Base-by-base conservation (phyloP, 37 sponge, comb jelly and placozoan species). In the Tethya wilhelma region DNA sequence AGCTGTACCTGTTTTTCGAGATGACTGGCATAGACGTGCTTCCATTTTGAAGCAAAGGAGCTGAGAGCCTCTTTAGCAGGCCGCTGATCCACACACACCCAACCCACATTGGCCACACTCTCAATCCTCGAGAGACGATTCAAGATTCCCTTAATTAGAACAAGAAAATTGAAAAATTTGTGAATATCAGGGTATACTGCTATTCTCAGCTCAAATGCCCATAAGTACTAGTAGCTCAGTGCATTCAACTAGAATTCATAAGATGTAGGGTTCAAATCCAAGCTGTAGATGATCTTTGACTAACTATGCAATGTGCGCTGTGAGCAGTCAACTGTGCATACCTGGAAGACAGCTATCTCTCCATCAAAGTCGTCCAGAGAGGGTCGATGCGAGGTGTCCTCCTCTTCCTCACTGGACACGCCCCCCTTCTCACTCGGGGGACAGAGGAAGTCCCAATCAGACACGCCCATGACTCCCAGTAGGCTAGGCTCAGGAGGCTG, bases 291-390 rank as follows among this genome's bases (percentile, higher is more conserved):
- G n/a, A n/a, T n/a, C n/a, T n/a, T n/a, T n/a, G n/a, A n/a, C n/a
- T n/a, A n/a, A n/a, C n/a, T n/a, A n/a, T n/a, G n/a, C n/a, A n/a
- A n/a, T n/a, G n/a, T n/a, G n/a, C n/a, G n/a, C n/a, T n/a, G n/a
- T n/a, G n/a, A n/a, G n/a, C n/a, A n/a, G n/a, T n/a, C n/a, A n/a
- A n/a, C n/a, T n/a, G n/a, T n/a, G n/a, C n/a, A 34, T 67, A 86
- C 91, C 87, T 92, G 85, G 56, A 88, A 92, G 4, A 92, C 81
- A 33, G 88, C 85, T 11, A 92, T 72, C 64, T 92, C 84, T 68
- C 88, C 79, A 44, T 92, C 93, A 79, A 92, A 92, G 57, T 87
- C 93, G 17, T 92, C 93, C 75, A 92, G 71, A 1, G 93, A 80
- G 19, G 93, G 93, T 55, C 79, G 63, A 7, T 81, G 76, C 34